These are phyloP conservation scores for Tethea ocularis DNA, from an alignment of 2,888 invertebrate genomes.

Conservation along the genomic window DNA sequence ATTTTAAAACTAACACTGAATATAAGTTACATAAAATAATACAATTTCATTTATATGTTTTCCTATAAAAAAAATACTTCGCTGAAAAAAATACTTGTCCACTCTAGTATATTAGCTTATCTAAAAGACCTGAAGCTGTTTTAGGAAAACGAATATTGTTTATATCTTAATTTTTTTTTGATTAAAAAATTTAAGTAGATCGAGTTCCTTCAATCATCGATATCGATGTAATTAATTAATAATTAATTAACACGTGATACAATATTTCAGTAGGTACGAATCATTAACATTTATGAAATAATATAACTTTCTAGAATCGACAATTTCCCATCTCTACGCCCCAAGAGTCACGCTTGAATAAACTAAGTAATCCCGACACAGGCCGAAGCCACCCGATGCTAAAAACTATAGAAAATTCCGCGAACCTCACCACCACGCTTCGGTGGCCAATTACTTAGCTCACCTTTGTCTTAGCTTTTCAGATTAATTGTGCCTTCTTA, in stretches of 20 bases:
- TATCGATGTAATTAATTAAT: too few relatives aligned
- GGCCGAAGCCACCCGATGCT: constrained; percentile 31
- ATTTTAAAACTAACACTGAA: neutral
- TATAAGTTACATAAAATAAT: too few relatives aligned
- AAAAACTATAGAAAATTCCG: constrained; percentile 62
- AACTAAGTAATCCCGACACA: constrained; percentile 67
- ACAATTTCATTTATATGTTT: too few relatives aligned
- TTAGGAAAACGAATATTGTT: too few relatives aligned
- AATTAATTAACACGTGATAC: too few relatives aligned
- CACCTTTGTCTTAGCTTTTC: constrained; percentile 35
- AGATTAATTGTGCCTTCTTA: constrained; percentile 5
- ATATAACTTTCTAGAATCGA: constrained; percentile 19
- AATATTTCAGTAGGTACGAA: too few relatives aligned
- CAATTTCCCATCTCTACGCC: constrained; percentile 33
- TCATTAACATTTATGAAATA: too few relatives aligned
- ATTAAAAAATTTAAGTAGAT: too few relatives aligned
- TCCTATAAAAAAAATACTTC: neutral
- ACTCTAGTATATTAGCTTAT: neutral
- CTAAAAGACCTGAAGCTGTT: neutral
- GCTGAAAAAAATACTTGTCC: neutral
- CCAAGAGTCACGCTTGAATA: constrained; percentile 51
- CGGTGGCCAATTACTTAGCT: constrained; percentile 54
- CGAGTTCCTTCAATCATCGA: too few relatives aligned
- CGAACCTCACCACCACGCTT: constrained; percentile 58
- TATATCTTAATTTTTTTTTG: too few relatives aligned